These are phyloP conservation scores for Polypedilum vanderplanki DNA, from an alignment of 1,140 invertebrate species.

Conservation along the genomic window DNA sequence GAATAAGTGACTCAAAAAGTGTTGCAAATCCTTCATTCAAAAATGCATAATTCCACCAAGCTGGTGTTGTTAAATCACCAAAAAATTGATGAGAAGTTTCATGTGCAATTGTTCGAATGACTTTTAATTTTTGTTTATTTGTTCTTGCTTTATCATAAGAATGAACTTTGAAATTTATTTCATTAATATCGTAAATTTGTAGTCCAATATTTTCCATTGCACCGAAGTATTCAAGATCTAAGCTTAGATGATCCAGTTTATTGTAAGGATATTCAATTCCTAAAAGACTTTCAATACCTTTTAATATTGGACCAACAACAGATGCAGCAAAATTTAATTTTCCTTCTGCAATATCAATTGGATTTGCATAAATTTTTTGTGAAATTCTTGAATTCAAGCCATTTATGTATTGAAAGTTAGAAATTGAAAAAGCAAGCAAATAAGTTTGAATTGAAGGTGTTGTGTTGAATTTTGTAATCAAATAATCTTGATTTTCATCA, in stretches of 20 bases:
- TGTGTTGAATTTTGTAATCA: background rate
- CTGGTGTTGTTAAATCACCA: slow-evolving; percentile 46
- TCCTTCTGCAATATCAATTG: background rate
- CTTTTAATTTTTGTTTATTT: slow-evolving; percentile 33
- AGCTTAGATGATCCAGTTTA: slow-evolving; percentile 79
- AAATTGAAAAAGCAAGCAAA: slow-evolving; percentile 60
- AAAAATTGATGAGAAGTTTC: slow-evolving; percentile 48
- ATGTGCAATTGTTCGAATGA: slow-evolving; percentile 39
- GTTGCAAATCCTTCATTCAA: slow-evolving; percentile 42
- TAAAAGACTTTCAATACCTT: slow-evolving; percentile 76
- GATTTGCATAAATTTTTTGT: background rate
- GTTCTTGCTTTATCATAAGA: slow-evolving; percentile 32
- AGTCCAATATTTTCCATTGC: slow-evolving; percentile 96
- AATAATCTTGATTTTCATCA: background rate
- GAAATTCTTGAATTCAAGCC: background rate
- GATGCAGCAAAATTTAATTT: slow-evolving; percentile 43
- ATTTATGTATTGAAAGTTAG: slow-evolving; percentile 48
- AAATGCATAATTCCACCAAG: slow-evolving; percentile 44
- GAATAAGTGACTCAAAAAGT: slow-evolving; percentile 35
- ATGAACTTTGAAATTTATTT: slow-evolving; percentile 33
- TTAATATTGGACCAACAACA: slow-evolving; percentile 62
- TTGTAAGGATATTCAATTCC: slow-evolving; percentile 62
- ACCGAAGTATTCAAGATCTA: slow-evolving; percentile 81
- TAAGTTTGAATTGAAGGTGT: slow-evolving; percentile 66
- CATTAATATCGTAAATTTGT: slow-evolving; percentile 78